Percentiles rank a stretch among this genome's conserved stretches.
Evolutionary conservation across 2,888 invertebrate genomes (phyloP).

Genomic region (Meteorus cinctellus): DNA sequence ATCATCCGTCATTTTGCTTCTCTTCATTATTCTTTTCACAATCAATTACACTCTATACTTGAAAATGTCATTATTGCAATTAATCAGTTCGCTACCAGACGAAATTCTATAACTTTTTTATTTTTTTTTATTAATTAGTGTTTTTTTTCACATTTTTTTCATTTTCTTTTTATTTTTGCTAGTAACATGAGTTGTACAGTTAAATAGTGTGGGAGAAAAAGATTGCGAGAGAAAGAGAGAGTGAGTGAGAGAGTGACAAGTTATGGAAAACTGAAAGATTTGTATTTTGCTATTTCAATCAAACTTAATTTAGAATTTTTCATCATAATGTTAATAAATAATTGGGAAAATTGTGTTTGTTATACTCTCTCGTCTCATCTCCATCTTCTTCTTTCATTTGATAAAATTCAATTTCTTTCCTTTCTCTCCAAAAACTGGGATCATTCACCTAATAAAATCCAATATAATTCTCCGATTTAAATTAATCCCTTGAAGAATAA

Average conservation of each 20-base stretch:
- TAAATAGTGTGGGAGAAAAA: conserved; percentile 20
- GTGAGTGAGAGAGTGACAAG: background rate
- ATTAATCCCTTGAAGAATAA: background rate
- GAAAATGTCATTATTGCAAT: conserved; percentile 56
- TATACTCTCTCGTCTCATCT: background rate
- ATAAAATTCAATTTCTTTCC: background rate
- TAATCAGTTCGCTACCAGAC: conserved; percentile 53
- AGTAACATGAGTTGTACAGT: conserved; percentile 39
- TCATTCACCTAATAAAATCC: background rate
- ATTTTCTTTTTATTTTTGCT: conserved; percentile 24
- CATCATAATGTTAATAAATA: no score
- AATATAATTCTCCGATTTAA: background rate
- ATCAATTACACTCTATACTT: conserved; percentile 45
- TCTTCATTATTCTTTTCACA: background rate
- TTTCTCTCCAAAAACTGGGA: background rate
- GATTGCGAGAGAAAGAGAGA: background rate
- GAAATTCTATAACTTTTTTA: conserved; percentile 48
- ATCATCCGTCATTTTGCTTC: background rate
- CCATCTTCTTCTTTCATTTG: background rate
- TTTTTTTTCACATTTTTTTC: background rate
- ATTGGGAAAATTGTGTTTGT: no score
- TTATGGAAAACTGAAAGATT: no score
- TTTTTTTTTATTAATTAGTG: conserved; percentile 35
- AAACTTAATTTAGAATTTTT: no score
- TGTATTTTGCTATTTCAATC: no score